Evolutionary conservation across 2,113 vertebrate genomes (phyloP).

Genomic region (Ceyx cyanopectus): DNA sequence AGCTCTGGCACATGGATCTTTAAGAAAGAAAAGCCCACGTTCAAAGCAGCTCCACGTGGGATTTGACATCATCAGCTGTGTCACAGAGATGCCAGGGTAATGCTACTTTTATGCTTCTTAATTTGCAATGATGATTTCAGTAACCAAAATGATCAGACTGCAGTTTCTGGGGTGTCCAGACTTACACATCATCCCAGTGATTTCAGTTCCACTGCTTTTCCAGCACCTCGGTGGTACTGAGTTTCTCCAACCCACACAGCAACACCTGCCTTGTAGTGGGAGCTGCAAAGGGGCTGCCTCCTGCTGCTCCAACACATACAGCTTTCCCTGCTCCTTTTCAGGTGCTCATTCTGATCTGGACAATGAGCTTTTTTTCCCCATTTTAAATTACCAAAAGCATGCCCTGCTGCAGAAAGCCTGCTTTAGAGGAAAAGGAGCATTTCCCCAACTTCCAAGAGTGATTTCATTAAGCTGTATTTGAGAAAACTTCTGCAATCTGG

Average conservation of each 20-base stretch:
- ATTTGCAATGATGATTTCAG: background rate
- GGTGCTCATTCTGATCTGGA: background rate
- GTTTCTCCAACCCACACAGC: background rate
- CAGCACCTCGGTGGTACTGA: background rate
- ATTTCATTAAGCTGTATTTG: rapidly evolving
- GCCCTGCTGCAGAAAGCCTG: background rate
- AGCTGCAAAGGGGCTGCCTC: rapidly evolving
- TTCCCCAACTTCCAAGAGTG: background rate
- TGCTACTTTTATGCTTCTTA: background rate
- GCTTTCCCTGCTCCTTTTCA: rapidly evolving
- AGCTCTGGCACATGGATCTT: background rate
- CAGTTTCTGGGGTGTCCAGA: background rate
- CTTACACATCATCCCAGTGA: background rate
- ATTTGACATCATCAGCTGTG: background rate
- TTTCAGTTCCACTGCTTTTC: background rate
- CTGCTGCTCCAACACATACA: rapidly evolving
- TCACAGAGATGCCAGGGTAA: background rate
- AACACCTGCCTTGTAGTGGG: background rate
- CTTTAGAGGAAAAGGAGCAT: background rate
- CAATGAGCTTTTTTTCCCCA: rapidly evolving
- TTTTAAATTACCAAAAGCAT: background rate
- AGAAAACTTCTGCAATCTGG: background rate
- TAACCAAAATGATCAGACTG: background rate
- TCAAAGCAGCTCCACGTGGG: background rate
- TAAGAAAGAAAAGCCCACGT: background rate